Evolutionary conservation across 2,888 invertebrate species (phyloP).

Genomic region (Dioctria rufipes): DNA sequence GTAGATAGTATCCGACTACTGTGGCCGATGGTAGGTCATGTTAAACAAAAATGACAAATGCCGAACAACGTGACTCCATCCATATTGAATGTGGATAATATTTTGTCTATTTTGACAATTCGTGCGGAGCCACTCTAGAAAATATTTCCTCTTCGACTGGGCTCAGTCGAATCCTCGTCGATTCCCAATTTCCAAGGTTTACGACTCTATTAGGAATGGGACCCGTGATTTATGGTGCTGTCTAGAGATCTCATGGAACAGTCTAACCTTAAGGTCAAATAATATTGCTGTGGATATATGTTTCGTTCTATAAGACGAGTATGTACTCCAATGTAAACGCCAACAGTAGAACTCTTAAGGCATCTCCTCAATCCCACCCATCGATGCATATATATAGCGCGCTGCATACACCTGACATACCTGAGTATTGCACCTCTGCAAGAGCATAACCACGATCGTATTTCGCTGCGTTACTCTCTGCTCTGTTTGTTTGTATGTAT

Average conservation of each 20-base stretch:
- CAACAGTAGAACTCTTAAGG: not conserved
- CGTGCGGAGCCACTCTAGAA: constrained; percentile 20
- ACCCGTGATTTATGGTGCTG: constrained; percentile 47
- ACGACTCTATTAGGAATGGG: constrained; percentile 50
- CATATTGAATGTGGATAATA: constrained; percentile 22
- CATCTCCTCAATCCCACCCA: constrained; percentile 33
- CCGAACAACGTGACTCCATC: constrained; percentile 58
- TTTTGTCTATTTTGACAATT: constrained; percentile 45
- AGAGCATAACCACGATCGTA: constrained; percentile 2
- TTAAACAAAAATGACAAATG: constrained; percentile 58
- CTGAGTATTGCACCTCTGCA: constrained; percentile 45
- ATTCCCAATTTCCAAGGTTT: constrained; percentile 45
- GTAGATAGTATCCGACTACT: constrained; percentile 32
- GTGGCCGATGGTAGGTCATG: constrained; percentile 56
- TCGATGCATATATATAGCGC: constrained; percentile 37
- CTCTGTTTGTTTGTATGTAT: not conserved
- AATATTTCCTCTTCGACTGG: not conserved
- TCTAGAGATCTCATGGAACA: constrained; percentile 45
- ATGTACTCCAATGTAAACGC: constrained; percentile 25
- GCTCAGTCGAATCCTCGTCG: not conserved
- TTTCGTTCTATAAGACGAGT: not conserved
- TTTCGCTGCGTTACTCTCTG: constrained; percentile 5
- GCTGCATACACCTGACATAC: not conserved
- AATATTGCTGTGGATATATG: not conserved
- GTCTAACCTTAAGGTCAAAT: constrained; percentile 20